phyloP scores from a whole-genome alignment of 2,888 invertebrate species.

The Drosophila paranaensis region DNA sequence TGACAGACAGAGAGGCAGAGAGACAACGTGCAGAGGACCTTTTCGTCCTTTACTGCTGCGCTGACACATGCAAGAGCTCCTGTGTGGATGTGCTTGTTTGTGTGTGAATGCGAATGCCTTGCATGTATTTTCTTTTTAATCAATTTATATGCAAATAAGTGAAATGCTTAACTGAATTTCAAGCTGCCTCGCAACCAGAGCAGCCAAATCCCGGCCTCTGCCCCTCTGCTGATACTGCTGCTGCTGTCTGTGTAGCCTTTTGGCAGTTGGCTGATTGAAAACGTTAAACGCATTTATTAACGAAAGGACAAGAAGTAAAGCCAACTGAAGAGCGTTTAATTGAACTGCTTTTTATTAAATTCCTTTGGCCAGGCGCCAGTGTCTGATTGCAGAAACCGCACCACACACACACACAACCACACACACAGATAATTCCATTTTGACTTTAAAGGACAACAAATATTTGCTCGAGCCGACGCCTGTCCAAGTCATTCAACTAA shows the following conservation, averaged over 20 bases:
- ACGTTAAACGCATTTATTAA: slow-evolving; percentile 78
- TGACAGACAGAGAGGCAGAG: not conserved
- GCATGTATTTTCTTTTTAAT: slow-evolving; percentile 76
- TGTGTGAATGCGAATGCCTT: slow-evolving; percentile 48
- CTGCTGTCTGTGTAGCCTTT: slow-evolving; percentile 46
- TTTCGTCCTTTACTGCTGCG: slow-evolving; percentile 65
- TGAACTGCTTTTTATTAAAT: slow-evolving; percentile 74
- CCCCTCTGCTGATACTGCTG: not conserved
- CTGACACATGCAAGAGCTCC: slow-evolving; percentile 66
- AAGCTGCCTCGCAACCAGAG: slow-evolving; percentile 60
- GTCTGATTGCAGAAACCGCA: slow-evolving; percentile 69
- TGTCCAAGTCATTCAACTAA: slow-evolving; percentile 67
- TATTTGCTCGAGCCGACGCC: slow-evolving; percentile 55
- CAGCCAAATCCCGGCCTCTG: slow-evolving; percentile 6
- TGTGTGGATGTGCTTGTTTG: slow-evolving; percentile 29
- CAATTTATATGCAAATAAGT: slow-evolving; percentile 83
- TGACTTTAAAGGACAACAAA: slow-evolving; percentile 50
- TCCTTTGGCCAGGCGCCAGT: slow-evolving; percentile 52
- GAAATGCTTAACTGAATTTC: slow-evolving; percentile 79
- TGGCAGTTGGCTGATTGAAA: slow-evolving; percentile 74
- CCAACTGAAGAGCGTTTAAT: slow-evolving; percentile 65
- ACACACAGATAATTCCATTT: not conserved
- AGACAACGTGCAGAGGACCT: slow-evolving; percentile 45
- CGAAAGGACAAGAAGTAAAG: slow-evolving; percentile 43
- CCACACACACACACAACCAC: not conserved